Base-by-base conservation (phyloP, 2,797 vertebrate species). In the Anolis apletophallus region DNA sequence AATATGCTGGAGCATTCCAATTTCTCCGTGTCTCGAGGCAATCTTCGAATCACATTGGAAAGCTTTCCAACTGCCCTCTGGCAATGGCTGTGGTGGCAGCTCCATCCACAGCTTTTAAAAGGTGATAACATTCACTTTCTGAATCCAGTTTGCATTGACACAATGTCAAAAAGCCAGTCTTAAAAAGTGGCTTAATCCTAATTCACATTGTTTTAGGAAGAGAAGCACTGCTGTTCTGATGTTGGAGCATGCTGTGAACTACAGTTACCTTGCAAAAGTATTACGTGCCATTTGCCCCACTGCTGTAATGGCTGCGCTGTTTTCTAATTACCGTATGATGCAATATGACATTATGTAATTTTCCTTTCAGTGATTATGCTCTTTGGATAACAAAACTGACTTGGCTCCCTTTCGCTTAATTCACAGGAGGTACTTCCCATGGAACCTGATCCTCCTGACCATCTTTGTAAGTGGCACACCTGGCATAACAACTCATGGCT, bases 381-480 rank as follows among this genome's bases (percentile, higher is more conserved):
- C 87, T 81, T 68, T 0, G 36, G 68, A 2, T 11, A 0, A 5
- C 61, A 40, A 76, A 57, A 74, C 84, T 93, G 59, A 90, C 10
- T 78, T 19, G 10, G 4, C 34, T 88, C 2, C 7, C 68, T 85
- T 52, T 90, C 86, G 6, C 77, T 93, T 93, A 68, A 55, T 85
- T 94, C 93, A 68, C 94, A 99, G 98, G 97, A 98, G 98, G 91
- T 94, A 96, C 85, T 99, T 98, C 93, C 98, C 98, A 92, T 99
- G 98, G 98, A 99, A 99, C 91, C 93, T 99, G 92, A 98, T 99
- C 93, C 96, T 99, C 81, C 96, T 99, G 86, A 95, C 91, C 86
- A 93, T 99, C 94, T 99, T 99, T 94, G 98, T 99, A 95, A 98
- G 98, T 98, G 86, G 74, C 72, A 84, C 6, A 52, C 40, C 83